phyloP scores from a whole-genome alignment of 1,140 invertebrate species.

The Vanessa atalanta region DNA sequence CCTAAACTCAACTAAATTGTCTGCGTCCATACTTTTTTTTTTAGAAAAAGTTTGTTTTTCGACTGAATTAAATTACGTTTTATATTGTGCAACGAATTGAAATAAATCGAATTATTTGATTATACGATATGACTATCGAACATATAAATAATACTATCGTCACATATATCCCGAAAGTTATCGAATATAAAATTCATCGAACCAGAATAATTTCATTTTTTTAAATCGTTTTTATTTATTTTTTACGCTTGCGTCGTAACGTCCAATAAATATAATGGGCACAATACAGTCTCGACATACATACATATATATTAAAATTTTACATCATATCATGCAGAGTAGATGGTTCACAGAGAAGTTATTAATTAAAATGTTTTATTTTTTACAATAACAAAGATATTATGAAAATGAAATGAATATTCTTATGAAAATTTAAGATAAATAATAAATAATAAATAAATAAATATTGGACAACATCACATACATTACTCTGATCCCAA shows the following conservation, averaged over 20 bases:
- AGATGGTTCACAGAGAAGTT: too few species aligned
- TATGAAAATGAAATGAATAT: too few species aligned
- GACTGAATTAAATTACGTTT: slow-evolving; percentile 32
- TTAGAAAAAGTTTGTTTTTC: slow-evolving; percentile 27
- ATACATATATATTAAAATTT: too few species aligned
- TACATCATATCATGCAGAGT: too few species aligned
- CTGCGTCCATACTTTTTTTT: slow-evolving; percentile 34
- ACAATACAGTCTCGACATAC: too few species aligned
- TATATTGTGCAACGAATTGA: slow-evolving; percentile 24
- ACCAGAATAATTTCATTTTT: slow-evolving; percentile 16
- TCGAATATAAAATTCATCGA: slow-evolving; percentile 16
- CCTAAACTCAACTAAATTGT: slow-evolving; percentile 3
- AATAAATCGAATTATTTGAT: slow-evolving; percentile 29
- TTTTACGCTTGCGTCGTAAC: not conserved
- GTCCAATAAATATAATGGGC: too few species aligned
- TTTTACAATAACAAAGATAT: too few species aligned
- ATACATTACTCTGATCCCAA: too few species aligned
- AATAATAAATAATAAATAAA: too few species aligned
- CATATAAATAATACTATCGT: slow-evolving; percentile 40
- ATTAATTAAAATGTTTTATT: too few species aligned
- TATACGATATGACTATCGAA: slow-evolving; percentile 33
- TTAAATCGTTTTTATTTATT: not conserved
- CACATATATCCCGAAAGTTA: slow-evolving; percentile 1
- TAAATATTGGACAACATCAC: too few species aligned
- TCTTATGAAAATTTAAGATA: too few species aligned